Conservation (phyloP, 2,113 vertebrate species). For the Deroptyus accipitrinus region DNA sequence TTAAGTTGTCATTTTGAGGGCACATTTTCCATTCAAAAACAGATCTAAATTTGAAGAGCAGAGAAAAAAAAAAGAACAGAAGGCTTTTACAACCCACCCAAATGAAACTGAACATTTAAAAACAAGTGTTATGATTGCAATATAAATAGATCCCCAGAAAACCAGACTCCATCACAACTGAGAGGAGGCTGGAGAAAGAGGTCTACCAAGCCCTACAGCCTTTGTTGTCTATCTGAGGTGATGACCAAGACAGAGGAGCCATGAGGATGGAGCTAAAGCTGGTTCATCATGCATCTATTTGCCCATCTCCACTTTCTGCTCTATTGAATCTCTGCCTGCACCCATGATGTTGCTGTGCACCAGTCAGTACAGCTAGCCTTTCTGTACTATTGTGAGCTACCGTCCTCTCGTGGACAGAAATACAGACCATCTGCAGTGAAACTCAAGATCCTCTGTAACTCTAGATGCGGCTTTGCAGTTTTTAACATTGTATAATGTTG, state of each 20-base stretch:
- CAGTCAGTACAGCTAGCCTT: not conserved
- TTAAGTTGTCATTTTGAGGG: not conserved
- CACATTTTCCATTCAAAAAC: not conserved
- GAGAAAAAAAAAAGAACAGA: not conserved
- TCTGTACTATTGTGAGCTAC: not conserved
- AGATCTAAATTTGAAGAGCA: not conserved
- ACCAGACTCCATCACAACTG: fast-evolving
- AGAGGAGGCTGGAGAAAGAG: not conserved
- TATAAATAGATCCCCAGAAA: not conserved
- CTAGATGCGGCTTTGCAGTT: not conserved
- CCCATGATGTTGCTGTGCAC: fast-evolving
- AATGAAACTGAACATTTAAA: not conserved
- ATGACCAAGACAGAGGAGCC: not conserved
- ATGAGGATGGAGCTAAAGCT: not conserved
- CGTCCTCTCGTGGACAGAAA: not conserved
- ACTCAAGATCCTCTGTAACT: not conserved
- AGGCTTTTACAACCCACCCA: not conserved
- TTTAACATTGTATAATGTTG: not conserved
- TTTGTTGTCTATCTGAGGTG: not conserved
- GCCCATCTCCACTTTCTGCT: not conserved
- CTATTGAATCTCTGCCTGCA: not conserved
- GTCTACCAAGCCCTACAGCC: not conserved
- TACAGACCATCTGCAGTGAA: not conserved
- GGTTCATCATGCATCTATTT: not conserved
- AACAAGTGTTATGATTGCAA: not conserved